phyloP scores from a whole-genome alignment of 2,797 vertebrate species.

The Pseudocheirus occidentalis region DNA sequence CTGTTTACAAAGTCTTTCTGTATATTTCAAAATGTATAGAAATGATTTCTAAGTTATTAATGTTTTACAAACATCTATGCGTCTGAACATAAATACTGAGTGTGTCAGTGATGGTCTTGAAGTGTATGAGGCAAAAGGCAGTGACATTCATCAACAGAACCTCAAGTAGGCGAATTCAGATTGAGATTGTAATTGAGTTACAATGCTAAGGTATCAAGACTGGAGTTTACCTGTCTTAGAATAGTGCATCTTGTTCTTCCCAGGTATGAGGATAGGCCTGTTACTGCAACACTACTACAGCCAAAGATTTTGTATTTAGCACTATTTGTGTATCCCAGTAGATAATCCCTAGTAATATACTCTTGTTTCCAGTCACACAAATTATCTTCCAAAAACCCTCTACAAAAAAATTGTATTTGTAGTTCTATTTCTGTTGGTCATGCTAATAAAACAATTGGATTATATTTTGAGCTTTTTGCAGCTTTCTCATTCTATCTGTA shows the following conservation, averaged over 20 bases:
- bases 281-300: not conserved
- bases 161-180: not conserved
- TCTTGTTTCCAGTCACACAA: not conserved
- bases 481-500: not conserved
- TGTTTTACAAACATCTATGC: not conserved
- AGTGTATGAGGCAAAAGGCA: not conserved
- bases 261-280: not conserved
- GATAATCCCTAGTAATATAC: not conserved
- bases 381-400: not conserved
- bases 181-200: not conserved
- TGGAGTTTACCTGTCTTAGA: not conserved
- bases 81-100: not conserved
- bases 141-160: not conserved
- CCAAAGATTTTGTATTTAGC: not conserved
- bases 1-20: conserved; percentile 3
- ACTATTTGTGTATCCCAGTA: not conserved
- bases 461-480: not conserved
- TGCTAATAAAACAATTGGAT: not conserved
- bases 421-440: not conserved
- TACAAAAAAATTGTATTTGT: not conserved
- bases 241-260: not conserved
- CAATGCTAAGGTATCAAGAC: not conserved
- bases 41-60: conserved; percentile 22
- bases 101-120: conserved; percentile 2
- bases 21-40: conserved; percentile 24